A percentile compares a stretch with the other conserved stretches of the same genome.
phyloP scores from a whole-genome alignment of 2,797 vertebrate genomes.

The Tolypeutes matacus region DNA sequence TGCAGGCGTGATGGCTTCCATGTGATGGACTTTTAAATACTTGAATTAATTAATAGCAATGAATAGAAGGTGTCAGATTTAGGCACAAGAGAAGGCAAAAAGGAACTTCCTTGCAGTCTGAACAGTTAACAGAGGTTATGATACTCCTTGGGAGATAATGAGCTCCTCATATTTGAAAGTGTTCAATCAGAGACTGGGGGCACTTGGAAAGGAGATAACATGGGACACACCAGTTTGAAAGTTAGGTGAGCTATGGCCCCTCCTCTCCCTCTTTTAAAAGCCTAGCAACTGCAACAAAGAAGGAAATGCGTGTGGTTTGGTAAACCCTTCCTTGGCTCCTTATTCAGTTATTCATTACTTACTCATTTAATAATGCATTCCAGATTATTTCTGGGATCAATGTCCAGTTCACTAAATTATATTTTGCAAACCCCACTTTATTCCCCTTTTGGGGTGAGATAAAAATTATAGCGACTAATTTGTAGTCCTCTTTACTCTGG shows the following conservation, averaged over 20 bases:
- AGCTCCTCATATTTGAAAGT: accelerated
- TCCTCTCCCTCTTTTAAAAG: background rate
- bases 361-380: background rate
- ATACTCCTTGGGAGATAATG: background rate
- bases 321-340: background rate
- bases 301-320: background rate
- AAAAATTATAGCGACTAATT: background rate
- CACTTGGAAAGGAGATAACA: accelerated
- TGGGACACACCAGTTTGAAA: accelerated
- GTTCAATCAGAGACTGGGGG: accelerated
- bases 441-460: background rate
- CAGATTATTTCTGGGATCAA: background rate
- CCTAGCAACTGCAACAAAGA: background rate
- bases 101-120: background rate
- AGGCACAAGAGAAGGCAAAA: background rate
- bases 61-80: background rate
- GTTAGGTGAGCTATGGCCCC: background rate
- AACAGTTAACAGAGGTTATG: background rate
- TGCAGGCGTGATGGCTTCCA: background rate
- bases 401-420: background rate
- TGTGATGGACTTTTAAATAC: background rate
- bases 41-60: background rate
- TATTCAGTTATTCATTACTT: background rate
- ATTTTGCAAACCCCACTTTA: background rate
- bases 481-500: background rate